phyloP scores from a whole-genome alignment of 2,113 vertebrate genomes.

The Pomatorhinus ruficollis region DNA sequence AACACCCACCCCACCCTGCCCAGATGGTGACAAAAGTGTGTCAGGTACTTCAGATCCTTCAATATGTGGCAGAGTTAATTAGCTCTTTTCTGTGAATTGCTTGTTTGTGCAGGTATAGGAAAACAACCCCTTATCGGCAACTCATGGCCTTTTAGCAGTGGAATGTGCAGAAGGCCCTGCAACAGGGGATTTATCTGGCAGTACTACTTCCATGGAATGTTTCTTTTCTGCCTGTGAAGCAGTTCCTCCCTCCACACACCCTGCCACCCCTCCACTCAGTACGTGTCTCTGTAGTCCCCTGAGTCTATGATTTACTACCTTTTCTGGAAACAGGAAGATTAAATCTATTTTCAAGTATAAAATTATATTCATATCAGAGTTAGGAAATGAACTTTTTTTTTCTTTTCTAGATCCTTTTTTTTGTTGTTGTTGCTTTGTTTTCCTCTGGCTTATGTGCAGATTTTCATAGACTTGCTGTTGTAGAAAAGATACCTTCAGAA shows the following conservation, averaged over 20 bases:
- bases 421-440: not conserved
- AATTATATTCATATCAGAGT: not conserved
- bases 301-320: conserved; percentile 37
- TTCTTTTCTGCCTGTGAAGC: conserved; percentile 7
- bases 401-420: accelerated
- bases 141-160: not conserved
- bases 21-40: not conserved
- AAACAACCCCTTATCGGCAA: not conserved
- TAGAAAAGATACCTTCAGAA: not conserved
- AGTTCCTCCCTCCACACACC: conserved; percentile 13
- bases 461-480: not conserved
- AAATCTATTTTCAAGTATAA: conserved; percentile 39
- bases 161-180: conserved; percentile 5
- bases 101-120: conserved; percentile 25
- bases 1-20: not conserved
- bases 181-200: conserved; percentile 30
- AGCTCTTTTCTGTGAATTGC: not conserved
- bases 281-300: not conserved
- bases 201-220: conserved; percentile 12
- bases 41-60: not conserved
- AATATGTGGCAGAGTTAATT: not conserved
- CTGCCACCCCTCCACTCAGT: conserved; percentile 8
- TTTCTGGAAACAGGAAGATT: conserved; percentile 42
- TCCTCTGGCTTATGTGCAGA: not conserved
- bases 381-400: not conserved